Base-by-base conservation (phyloP, 2,888 invertebrate species). In the Andrena bicolor region DNA sequence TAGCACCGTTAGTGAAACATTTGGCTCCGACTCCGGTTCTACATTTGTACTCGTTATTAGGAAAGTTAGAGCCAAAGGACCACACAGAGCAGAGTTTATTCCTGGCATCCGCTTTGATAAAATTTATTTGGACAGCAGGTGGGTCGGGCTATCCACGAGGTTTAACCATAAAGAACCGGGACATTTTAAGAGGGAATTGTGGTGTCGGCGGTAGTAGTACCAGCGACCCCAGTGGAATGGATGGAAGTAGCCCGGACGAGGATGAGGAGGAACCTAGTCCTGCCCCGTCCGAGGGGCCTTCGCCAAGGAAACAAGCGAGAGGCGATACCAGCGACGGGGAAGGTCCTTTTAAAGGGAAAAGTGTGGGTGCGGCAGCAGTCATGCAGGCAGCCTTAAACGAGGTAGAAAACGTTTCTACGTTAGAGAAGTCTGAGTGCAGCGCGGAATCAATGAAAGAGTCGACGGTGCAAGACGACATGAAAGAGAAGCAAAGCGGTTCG, bases 1-100 rank as follows among this genome's bases (percentile, higher is more conserved):
- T 99, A 83, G 98, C 98, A 0, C 97, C 98, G 0, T 95, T 99
- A 84, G 98, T 99, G 2, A 97, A 99, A 91, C 98, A 98, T 91
- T 94, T 99, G 80, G 97, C 98, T 10, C 97, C 98, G 0, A 97
- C 97, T 51, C 98, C 98, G 0, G 98, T 98, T 51, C 95, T 98
- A 65, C 98, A 99, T 94, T 95, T 99, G 16, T 98, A 98, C 90
- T 96, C 97, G 82, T 94, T 99, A 76, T 95, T 99, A n/a, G 97
- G 97, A 86, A 96, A 97, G 87, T 94, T 99, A 90, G 98, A 98
- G 91, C 97, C 98, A 0, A 97, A 97, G 89, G 98, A 98, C 89
- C 99, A 99, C 91, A 98, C 98, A 0, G 99, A 99, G 94, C 95
- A 98, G 96, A 99, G 98, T 88, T 95, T 99, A 83, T 98, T 97